Evolutionary conservation across 1,140 invertebrate species (phyloP), one percentile per base, ranked within the genome.

Genomic region (Aphaenogaster rudis): DNA sequence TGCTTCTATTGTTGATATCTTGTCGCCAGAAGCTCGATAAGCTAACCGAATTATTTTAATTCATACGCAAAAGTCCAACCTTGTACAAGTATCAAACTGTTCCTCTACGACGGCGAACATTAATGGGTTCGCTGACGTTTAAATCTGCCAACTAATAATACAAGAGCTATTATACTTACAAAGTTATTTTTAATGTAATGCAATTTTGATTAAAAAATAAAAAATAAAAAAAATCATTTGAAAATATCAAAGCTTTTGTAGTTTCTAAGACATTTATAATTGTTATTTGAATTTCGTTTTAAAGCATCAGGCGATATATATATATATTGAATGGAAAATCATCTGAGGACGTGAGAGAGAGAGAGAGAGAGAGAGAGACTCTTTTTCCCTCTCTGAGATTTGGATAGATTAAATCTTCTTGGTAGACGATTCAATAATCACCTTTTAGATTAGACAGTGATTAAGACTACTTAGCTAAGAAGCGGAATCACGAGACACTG

Each of bases 1-100:
- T 64, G 63, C 63, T 64, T 52, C 77, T 89, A 91, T 87, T 91
- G 48, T 84, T 76, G 61, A 79, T 71, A 89, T 88, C 74, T 77
- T 66, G 64, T 86, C 59, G 2, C 85, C 28, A 79, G 79, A 52
- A 78, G 57, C 13, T 63, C 80, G n/a, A 84, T 63, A 54, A 50
- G 11, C 59, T 61, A 28, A 74, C 21, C 13, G 13, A 84, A 74
- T 57, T 74, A 74, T 61, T 57, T 71, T 71, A 57, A 48, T 71
- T 8, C 2, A 13, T 59, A 50, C 15, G 9, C 6, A 36, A 61
- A 36, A 15, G 13, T 61, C 21, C 13, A 50, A 6, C 4, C 33
- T 39, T 21, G 17, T 7, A n/a, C 9, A 28, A 69, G 1, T 42
- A 50, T 21, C 21, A 17, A 57, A 28, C 15, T 36, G 8, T 33